Evolutionary conservation across 2,113 vertebrate species (phyloP).

Genomic region (Catharus bicknelli): DNA sequence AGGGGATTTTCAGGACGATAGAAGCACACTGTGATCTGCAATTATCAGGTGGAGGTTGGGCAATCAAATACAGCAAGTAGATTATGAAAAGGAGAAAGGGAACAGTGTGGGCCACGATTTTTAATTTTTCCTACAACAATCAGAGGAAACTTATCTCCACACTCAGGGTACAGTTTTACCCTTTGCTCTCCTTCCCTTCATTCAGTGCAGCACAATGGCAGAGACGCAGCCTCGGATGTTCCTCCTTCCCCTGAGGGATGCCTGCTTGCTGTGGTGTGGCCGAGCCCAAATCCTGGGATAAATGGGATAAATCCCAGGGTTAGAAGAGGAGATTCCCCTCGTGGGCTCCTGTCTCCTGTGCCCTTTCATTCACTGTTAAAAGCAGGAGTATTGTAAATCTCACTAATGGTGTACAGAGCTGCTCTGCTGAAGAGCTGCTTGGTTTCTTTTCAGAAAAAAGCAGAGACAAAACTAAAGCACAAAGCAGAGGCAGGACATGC

Average conservation of each 20-base stretch:
- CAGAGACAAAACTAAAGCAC: background rate
- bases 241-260: background rate
- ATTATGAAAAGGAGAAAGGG: background rate
- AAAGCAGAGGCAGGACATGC: background rate
- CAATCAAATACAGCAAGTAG: background rate
- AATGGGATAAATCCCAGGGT: background rate
- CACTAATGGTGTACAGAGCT: background rate
- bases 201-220: conserved; percentile 7
- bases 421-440: background rate
- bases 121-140: conserved; percentile 24
- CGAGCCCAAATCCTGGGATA: background rate
- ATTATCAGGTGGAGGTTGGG: background rate
- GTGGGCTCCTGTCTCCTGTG: background rate
- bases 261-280: background rate
- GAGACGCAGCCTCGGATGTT: background rate
- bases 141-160: conserved; percentile 10
- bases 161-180: background rate
- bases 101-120: background rate
- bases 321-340: background rate
- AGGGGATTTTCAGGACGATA: background rate
- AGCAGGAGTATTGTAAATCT: background rate
- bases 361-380: background rate
- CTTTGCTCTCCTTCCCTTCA: background rate
- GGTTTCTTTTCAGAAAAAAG: background rate
- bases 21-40: background rate